These are phyloP conservation scores for Drosophila teissieri DNA, from an alignment of 1,140 invertebrate species.

Conservation along the genomic window DNA sequence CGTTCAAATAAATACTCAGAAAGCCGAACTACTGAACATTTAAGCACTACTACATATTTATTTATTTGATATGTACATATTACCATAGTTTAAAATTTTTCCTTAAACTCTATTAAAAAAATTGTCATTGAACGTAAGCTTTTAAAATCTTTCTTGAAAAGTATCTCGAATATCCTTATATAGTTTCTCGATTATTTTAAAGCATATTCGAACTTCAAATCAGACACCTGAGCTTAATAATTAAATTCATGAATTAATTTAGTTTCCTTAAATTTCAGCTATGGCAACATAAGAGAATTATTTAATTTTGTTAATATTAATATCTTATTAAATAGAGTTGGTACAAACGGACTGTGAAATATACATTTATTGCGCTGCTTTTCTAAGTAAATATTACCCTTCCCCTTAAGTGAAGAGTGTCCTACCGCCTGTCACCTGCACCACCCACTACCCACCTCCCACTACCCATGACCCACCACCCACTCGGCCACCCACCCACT, in stretches of 20 bases:
- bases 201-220: neutral
- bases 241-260: too few species aligned
- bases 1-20: neutral
- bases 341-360: neutral
- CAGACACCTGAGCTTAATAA: too few species aligned
- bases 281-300: too few species aligned
- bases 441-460: slow-evolving; percentile 1
- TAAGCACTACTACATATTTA: too few species aligned
- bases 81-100: too few species aligned
- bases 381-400: slow-evolving; percentile 7
- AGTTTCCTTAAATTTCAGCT: too few species aligned
- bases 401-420: slow-evolving; percentile 3
- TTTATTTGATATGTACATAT: too few species aligned
- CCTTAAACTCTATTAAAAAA: too few species aligned
- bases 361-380: neutral
- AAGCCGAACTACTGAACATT: too few species aligned
- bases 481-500: slow-evolving; percentile 11
- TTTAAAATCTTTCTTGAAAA: too few species aligned
- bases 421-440: slow-evolving; percentile 26
- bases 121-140: too few species aligned
- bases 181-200: neutral
- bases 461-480: neutral
- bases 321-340: neutral
- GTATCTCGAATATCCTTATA: too few species aligned
- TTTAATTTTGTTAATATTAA: neutral